Evolutionary conservation across 2,797 vertebrate genomes (phyloP), one percentile per base, ranked within the genome.

Genomic region (Tragopan temminckii): DNA sequence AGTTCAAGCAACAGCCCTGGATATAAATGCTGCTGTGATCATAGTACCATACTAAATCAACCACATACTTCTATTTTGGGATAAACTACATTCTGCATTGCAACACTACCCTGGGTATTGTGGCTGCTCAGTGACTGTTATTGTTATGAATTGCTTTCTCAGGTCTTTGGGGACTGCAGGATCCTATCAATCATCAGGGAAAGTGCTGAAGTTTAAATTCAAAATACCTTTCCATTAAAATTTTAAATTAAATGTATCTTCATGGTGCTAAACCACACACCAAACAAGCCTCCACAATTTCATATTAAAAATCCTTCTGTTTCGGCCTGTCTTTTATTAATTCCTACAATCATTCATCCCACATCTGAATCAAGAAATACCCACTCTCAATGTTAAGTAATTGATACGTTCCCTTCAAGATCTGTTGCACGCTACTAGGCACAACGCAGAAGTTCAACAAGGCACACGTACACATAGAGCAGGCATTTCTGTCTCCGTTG

Each of bases 361-460:
- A 13, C 40, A 8, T 31, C 35, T 55, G 20, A 43, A 21, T 8
- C 35, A 38, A 29, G 53, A n/a, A 4, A 25, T 1, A 2, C 9
- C 57, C 25, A 27, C 0, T 0, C 10, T 14, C 36, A 35, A 9
- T 29, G 59, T 25, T 5, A 3, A 33, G 13, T 40, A 11, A 11
- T 21, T 38, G 27, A 33, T 18, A 19, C 3, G 1, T 29, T 33
- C 68, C 36, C 58, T 9, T 4, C 13, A 17, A 8, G 27, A 9
- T 52, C 19, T 13, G 24, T 42, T 6, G 10, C 23, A 9, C 13
- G 3, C 20, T 3, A 3, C 11, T 5, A 0, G 6, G 46, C 1
- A 8, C 2, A 14, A 27, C 7, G 33, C 2, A 5, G 25, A 31
- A 4, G 5, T 23, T 42, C 24, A 43, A 20, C 18, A 5, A 2